Conservation (phyloP, 1,140 invertebrate genomes). For the Habropoda laboriosa region DNA sequence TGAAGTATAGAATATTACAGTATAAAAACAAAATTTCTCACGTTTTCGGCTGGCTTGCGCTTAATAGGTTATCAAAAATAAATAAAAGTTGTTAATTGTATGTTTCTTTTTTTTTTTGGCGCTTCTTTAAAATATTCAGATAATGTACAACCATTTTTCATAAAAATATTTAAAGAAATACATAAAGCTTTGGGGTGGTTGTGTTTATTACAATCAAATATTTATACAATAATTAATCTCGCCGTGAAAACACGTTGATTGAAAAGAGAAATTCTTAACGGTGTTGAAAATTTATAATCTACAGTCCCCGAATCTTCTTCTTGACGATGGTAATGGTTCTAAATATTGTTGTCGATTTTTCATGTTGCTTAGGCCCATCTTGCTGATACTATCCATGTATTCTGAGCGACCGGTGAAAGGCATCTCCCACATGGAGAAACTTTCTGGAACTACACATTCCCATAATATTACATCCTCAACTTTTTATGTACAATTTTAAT, state of each 20-base stretch:
- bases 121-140: neutral
- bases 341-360: slow-evolving; percentile 83
- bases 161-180: too few relatives aligned
- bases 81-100: neutral
- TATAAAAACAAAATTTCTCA: neutral
- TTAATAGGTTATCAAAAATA: slow-evolving; percentile 3
- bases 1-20: neutral
- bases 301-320: slow-evolving; percentile 38
- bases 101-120: neutral
- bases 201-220: neutral
- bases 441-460: slow-evolving; percentile 74
- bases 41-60: accelerated
- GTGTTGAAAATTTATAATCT: slow-evolving; percentile 1
- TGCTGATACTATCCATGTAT: slow-evolving; percentile 84
- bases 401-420: slow-evolving; percentile 83
- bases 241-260: neutral
- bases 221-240: neutral
- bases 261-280: neutral
- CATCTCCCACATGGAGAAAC: slow-evolving; percentile 80
- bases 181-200: neutral
- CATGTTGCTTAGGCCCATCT: slow-evolving; percentile 83
- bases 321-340: slow-evolving; percentile 77
- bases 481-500: neutral
- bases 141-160: neutral
- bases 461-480: neutral